Percentiles rank a stretch among this genome's conserved stretches.
These are phyloP conservation scores for Chaetorhynchus papuensis DNA, from an alignment of 2,113 vertebrate species.

Conservation along the genomic window DNA sequence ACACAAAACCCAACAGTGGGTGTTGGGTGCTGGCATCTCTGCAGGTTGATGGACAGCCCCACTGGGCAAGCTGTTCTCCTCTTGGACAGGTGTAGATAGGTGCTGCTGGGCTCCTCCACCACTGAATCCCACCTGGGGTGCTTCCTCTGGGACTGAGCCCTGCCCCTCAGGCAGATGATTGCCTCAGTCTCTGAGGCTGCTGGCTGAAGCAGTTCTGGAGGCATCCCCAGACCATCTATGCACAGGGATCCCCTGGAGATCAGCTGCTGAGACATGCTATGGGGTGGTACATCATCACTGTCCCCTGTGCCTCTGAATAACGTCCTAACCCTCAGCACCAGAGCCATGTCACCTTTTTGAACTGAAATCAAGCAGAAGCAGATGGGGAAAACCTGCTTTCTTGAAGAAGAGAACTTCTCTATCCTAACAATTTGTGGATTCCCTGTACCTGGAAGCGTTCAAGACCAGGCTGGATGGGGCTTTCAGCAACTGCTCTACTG, in stretches of 20 bases:
- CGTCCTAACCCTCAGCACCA: neutral
- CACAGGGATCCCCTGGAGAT: neutral
- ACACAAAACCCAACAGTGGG: neutral
- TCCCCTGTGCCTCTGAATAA: neutral
- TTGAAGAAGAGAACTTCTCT: neutral
- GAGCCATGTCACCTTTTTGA: neutral
- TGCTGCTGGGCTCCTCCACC: rapidly evolving
- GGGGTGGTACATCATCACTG: neutral
- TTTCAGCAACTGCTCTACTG: neutral
- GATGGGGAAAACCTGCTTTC: neutral
- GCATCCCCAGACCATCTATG: neutral
- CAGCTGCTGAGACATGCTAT: neutral
- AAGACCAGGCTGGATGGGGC: neutral
- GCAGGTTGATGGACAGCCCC: neutral
- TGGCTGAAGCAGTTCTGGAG: neutral
- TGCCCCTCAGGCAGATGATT: neutral
- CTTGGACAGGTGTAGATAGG: neutral
- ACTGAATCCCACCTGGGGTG: neutral
- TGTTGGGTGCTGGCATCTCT: neutral
- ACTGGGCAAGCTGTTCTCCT: neutral
- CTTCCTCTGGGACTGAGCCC: neutral
- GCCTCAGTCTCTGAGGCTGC: neutral
- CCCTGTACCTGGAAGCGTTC: neutral
- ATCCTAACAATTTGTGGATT: neutral
- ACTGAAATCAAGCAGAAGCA: neutral